A percentile compares a stretch with the other conserved stretches of the same genome.
phyloP scores from a whole-genome alignment of 2,888 invertebrate species.

The Deladenus siricidicola region DNA sequence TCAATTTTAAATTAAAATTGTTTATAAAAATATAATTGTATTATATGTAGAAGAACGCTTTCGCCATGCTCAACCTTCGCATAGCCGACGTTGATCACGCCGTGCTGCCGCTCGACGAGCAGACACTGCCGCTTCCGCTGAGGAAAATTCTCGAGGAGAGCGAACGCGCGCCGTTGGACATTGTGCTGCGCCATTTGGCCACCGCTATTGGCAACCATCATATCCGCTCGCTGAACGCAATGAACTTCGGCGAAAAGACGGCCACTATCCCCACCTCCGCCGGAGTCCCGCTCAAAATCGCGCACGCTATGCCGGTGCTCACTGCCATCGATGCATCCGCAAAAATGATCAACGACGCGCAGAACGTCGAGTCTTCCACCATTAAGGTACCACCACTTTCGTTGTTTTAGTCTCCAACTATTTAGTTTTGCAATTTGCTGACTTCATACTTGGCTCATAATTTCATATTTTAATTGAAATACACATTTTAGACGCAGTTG shows the following conservation, averaged over 20 bases:
- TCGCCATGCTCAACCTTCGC: conserved; percentile 6
- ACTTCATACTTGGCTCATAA: too few relatives aligned
- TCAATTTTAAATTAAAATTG: too few relatives aligned
- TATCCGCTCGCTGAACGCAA: neutral
- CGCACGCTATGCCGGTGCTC: conserved; percentile 11
- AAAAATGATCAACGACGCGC: conserved; percentile 6
- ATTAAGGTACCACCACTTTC: too few relatives aligned
- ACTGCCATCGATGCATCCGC: conserved; percentile 17
- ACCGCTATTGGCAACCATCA: neutral
- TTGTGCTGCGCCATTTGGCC: neutral
- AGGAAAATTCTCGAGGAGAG: neutral
- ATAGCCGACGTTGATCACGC: conserved; percentile 37
- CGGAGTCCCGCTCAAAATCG: conserved; percentile 38
- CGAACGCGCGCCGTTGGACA: neutral
- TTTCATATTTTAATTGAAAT: too few relatives aligned
- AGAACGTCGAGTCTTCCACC: neutral
- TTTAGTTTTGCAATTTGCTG: too few relatives aligned
- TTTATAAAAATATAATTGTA: neutral
- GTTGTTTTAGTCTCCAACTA: too few relatives aligned
- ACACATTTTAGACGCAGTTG: neutral
- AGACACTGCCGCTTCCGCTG: conserved; percentile 19
- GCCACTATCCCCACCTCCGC: conserved; percentile 35
- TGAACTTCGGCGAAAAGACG: conserved; percentile 20
- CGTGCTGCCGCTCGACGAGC: conserved; percentile 38
- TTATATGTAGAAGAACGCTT: neutral